Percentiles rank a stretch among this genome's conserved stretches.
These are phyloP conservation scores for Nematostella vectensis DNA, from an alignment of 92 coral and sea anemone species.

Conservation along the genomic window DNA sequence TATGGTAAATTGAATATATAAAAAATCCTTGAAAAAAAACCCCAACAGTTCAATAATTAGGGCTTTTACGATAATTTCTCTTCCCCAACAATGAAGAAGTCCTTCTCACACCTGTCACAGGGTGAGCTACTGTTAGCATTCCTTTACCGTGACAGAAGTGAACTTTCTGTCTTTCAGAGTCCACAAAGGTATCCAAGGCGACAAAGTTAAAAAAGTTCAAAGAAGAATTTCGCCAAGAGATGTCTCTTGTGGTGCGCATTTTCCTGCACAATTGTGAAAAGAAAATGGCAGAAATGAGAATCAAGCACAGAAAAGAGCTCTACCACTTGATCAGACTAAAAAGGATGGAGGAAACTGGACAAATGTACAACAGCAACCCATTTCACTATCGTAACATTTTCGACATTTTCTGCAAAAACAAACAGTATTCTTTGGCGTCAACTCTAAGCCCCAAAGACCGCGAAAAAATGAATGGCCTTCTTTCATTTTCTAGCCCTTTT, in stretches of 20 bases:
- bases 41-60: too few relatives aligned
- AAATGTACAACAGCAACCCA: constrained; percentile 18
- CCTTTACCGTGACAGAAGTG: too few relatives aligned
- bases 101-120: too few relatives aligned
- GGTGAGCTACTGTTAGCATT: too few relatives aligned
- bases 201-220: constrained; percentile 18
- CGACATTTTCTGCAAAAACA: constrained; percentile 17
- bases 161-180: too few relatives aligned
- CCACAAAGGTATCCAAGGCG: constrained; percentile 13
- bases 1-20: too few relatives aligned
- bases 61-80: too few relatives aligned
- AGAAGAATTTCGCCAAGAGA: constrained; percentile 33
- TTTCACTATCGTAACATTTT: constrained; percentile 29
- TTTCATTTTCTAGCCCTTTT: constrained; percentile 11
- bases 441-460: constrained; percentile 13
- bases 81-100: too few relatives aligned
- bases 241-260: constrained; percentile 51
- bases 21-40: too few relatives aligned
- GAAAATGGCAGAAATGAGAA: constrained; percentile 26
- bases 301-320: constrained; percentile 61
- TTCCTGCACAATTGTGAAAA: constrained; percentile 46
- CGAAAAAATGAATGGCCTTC: constrained; percentile 17
- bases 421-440: constrained; percentile 14
- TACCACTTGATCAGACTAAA: constrained; percentile 48
- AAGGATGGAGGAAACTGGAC: constrained; percentile 26